Evolutionary conservation across 1,140 invertebrate species (phyloP).

Genomic region (Wasmannia auropunctata): DNA sequence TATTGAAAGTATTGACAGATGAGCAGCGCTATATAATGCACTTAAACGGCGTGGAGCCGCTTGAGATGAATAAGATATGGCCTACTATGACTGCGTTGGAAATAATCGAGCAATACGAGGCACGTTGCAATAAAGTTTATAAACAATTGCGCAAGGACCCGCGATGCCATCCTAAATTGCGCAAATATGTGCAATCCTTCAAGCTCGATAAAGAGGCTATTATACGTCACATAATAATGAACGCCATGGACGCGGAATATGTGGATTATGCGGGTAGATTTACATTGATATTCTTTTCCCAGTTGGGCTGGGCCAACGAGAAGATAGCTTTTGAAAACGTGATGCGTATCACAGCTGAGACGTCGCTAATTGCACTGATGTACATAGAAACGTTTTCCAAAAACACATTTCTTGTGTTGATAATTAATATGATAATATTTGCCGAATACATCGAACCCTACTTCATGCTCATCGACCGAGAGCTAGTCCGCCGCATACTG

Average conservation of each 20-base stretch:
- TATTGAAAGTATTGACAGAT: background rate
- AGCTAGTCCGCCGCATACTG: background rate
- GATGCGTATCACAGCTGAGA: background rate
- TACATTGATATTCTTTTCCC: background rate
- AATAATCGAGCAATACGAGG: background rate
- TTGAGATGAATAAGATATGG: background rate
- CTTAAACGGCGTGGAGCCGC: background rate
- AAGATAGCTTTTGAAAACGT: background rate
- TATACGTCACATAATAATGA: background rate
- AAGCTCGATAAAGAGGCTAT: background rate
- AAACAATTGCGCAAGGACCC: background rate
- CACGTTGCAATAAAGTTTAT: background rate
- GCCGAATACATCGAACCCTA: background rate
- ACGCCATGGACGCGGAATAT: background rate
- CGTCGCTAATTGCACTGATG: background rate
- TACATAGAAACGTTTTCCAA: background rate
- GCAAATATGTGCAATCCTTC: background rate
- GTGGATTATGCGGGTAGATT: background rate
- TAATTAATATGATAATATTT: background rate
- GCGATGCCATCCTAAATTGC: background rate
- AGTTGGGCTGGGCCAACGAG: background rate
- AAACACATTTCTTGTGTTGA: background rate
- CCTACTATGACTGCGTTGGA: background rate
- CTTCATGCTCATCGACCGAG: no score
- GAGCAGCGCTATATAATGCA: no score